Evolutionary conservation across 1,140 invertebrate genomes (phyloP), one percentile per base, ranked within the genome.

Genomic region (Chymomyza costata): DNA sequence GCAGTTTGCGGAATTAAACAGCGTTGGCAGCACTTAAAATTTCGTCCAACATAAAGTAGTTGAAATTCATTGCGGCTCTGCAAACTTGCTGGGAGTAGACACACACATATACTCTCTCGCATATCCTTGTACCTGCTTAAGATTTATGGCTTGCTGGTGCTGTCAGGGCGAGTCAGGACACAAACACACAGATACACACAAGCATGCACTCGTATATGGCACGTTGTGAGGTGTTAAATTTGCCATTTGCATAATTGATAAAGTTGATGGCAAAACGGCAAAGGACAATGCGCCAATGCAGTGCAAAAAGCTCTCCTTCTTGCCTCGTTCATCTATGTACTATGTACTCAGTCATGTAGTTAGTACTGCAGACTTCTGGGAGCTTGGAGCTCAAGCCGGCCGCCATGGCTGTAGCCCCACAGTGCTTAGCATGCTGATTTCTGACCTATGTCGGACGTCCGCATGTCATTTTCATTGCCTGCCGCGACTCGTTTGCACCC

Each of bases 191-290:
- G n/a, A n/a, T n/a, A n/a, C n/a, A n/a, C n/a, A n/a, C n/a, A n/a
- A n/a, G n/a, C n/a, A n/a, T n/a, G n/a, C n/a, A n/a, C n/a, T 41
- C 38, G 53, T 71, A 62, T 67, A 61, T 60, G 58, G 54, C 71
- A 53, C 55, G 51, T 44, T 56, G 51, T 53, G 49, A 78, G 66
- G 71, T 78, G 71, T 71, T 78, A 78, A 71, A 80, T 78, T 76
- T 71, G 44, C 71, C 53, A 76, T 76, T 76, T 76, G 57, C 71
- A 76, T 78, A 78, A 78, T 78, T 78, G 66, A 78, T 78, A 78
- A 71, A 66, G 56, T 69, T 57, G 43, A 55, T 43, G 69, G 52
- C 38, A 17, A n/a, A n/a, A n/a, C n/a, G n/a, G n/a, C n/a, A n/a
- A n/a, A 39, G 32, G 32, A n/a, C 32, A 34, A 3, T 10, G 32